Base-by-base conservation (phyloP, 2,113 vertebrate species). In the Pithys albifrons region DNA sequence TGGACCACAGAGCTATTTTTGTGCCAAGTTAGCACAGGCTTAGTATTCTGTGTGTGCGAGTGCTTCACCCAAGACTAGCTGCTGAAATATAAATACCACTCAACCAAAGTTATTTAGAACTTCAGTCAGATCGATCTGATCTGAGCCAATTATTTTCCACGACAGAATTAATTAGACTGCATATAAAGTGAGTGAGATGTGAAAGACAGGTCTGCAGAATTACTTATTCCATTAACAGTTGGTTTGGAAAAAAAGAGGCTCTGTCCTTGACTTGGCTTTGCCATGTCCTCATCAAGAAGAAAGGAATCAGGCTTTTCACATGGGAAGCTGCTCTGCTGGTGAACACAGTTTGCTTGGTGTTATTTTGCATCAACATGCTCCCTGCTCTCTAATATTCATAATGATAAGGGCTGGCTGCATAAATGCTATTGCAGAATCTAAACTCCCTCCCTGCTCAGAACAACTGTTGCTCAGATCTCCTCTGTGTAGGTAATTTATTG, bases 131-230 rank as follows among this genome's bases (percentile, higher is more conserved):
- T 96, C 10, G 2, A 96, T 96, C 92, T 35, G 72, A 97, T 97
- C 89, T 33, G 79, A 96, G 96, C 91, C 96, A 97, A 97, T 97
- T 97, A 97, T 97, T 97, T 97, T 95, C 97, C 80, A 59, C 4
- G 10, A 95, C 95, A 95, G 94, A 97, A 96, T 97, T 97, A 97
- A 98, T 98, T 97, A 96, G 95, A 93, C 96, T 91, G 90, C 94
- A 96, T 95, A 95, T 94, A 95, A 95, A 97, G 93, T 92, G 96
- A 97, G 96, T 91, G 96, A 97, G 69, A 96, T 79, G 66, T 89
- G 97, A 97, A 97, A 97, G 91, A 95, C 52, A 76, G 75, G 85
- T 93, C 89, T 96, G 95, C 33, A 70, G 93, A 92, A 74, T 95
- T 91, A 94, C 82, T 97, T 94, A 94, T 81, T 95, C 93, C 88